Percentiles rank a stretch among this genome's conserved stretches.
phyloP scores from a whole-genome alignment of 2,113 vertebrate genomes.

The Nothobranchius kuhntae region DNA sequence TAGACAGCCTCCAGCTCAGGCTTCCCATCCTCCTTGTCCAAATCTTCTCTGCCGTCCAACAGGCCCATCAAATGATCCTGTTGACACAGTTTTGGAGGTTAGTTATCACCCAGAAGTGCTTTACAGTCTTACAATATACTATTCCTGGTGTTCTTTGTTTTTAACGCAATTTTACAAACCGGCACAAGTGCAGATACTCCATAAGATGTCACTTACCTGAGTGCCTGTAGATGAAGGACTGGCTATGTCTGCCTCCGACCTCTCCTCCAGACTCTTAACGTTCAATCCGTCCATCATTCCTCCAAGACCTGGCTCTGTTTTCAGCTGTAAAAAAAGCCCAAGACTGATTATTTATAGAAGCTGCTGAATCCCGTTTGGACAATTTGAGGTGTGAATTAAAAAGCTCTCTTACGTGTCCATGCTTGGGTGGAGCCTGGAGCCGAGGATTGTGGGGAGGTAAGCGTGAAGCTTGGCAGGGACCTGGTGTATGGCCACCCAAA shows the following conservation, averaged over 20 bases:
- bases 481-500: constrained; percentile 80
- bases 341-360: constrained; percentile 1
- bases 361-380: background rate
- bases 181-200: background rate
- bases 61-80: constrained; percentile 92
- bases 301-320: constrained; percentile 86
- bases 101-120: too few species aligned
- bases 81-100: constrained; percentile 6
- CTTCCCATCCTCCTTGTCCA: constrained; percentile 94
- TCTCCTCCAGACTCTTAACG: constrained; percentile 86
- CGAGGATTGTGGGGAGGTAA: constrained; percentile 79
- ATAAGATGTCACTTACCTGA: constrained; percentile 80
- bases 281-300: constrained; percentile 80
- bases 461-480: constrained; percentile 76
- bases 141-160: background rate
- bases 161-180: background rate
- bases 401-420: constrained; percentile 84
- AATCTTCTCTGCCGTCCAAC: constrained; percentile 89
- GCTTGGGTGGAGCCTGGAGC: constrained; percentile 79
- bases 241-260: constrained; percentile 90
- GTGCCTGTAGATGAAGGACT: constrained; percentile 93
- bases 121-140: background rate
- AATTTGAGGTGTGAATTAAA: constrained; percentile 4
- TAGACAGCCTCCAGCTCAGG: constrained; percentile 89
- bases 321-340: constrained; percentile 78